These are phyloP conservation scores for Bombycilla garrulus DNA, from an alignment of 2,113 vertebrate species.

Conservation along the genomic window DNA sequence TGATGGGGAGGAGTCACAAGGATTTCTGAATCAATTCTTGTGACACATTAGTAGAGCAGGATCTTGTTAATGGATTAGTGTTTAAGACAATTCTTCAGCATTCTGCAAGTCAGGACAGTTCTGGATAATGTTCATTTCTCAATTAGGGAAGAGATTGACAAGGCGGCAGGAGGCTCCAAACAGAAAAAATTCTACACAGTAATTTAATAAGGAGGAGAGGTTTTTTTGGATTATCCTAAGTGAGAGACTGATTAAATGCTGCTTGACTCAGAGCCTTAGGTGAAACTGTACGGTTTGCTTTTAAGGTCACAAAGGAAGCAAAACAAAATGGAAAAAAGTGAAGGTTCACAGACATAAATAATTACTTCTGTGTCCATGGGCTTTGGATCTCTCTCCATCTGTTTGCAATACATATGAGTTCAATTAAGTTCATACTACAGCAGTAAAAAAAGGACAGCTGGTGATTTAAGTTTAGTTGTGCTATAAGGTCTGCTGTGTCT, in stretches of 20 bases:
- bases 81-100: conserved; percentile 42
- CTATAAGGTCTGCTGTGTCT: background rate
- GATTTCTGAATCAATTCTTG: conserved; percentile 1
- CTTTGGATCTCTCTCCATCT: background rate
- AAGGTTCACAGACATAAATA: background rate
- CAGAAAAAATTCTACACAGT: background rate
- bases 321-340: background rate
- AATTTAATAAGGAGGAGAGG: background rate
- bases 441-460: background rate
- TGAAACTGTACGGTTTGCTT: background rate
- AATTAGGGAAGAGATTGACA: conserved; percentile 42
- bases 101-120: conserved; percentile 39
- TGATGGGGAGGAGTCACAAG: background rate
- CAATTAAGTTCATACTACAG: background rate
- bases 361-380: background rate
- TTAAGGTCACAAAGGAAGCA: background rate
- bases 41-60: conserved; percentile 34
- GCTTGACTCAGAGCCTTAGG: conserved; percentile 12
- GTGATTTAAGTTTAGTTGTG: background rate
- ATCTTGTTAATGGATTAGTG: conserved; percentile 36
- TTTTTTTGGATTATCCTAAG: background rate
- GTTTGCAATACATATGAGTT: background rate
- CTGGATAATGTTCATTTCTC: conserved; percentile 2
- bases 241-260: background rate
- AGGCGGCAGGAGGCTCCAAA: background rate